These are phyloP conservation scores for Anthopleura sola DNA, from an alignment of 64 coral and sea anemone species.

Conservation along the genomic window DNA sequence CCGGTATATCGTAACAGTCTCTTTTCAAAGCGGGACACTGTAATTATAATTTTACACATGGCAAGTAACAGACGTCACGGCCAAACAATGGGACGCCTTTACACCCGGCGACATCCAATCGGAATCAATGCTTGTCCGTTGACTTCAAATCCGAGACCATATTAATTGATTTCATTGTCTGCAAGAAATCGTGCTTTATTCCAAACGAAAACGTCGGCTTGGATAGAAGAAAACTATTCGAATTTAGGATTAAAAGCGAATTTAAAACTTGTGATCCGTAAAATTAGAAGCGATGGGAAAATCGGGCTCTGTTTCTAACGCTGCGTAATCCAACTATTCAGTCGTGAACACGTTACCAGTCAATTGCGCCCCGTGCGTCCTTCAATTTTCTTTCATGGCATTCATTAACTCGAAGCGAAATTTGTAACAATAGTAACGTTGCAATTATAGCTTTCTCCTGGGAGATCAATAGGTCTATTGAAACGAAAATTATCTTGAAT, in stretches of 20 bases:
- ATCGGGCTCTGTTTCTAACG: not conserved
- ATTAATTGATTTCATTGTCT: not conserved
- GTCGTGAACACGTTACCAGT: too few species aligned
- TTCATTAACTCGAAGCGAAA: not conserved
- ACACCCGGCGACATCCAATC: not conserved
- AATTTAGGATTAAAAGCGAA: too few species aligned
- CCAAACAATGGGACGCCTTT: not conserved
- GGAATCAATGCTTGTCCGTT: not conserved
- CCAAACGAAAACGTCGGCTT: not conserved
- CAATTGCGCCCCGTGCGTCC: too few species aligned
- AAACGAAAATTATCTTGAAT: not conserved
- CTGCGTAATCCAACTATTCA: not conserved
- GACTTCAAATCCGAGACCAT: not conserved
- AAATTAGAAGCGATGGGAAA: not conserved
- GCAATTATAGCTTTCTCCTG: not conserved
- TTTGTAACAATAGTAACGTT: not conserved
- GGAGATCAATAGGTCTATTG: not conserved
- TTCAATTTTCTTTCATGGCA: not conserved
- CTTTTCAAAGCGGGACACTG: not conserved
- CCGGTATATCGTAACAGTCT: not conserved
- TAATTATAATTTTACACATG: not conserved
- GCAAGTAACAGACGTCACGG: not conserved
- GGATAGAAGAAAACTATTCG: too few species aligned
- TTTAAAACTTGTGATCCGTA: not conserved
- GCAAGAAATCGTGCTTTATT: not conserved